A percentile compares a stretch with the other conserved stretches of the same genome.
phyloP scores from a whole-genome alignment of 2,888 invertebrate genomes.

The Eurytoma adleriae region DNA sequence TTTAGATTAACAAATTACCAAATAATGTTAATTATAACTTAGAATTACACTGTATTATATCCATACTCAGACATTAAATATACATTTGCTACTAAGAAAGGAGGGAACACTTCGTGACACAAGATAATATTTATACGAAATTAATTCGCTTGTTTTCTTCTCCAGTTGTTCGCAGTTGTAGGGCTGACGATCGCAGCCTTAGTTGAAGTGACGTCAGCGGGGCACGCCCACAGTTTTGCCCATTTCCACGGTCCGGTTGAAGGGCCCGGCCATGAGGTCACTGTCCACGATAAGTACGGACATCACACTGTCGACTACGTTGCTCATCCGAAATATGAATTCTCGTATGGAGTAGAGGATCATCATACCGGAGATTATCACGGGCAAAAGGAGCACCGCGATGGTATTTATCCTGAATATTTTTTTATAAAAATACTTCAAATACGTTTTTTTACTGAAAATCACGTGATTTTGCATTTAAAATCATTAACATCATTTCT shows the following conservation, averaged over 20 bases:
- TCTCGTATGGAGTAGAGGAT: conserved; percentile 69
- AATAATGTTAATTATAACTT: no score
- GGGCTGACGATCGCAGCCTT: conserved; percentile 63
- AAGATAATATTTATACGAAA: background rate
- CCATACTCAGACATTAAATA: no score
- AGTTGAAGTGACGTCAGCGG: conserved; percentile 65
- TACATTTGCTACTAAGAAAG: no score
- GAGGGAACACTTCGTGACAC: no score
- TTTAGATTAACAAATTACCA: no score
- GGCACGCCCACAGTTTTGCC: conserved; percentile 73
- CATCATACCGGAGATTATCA: conserved; percentile 73
- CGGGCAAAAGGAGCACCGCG: conserved; percentile 73
- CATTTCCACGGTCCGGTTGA: conserved; percentile 72
- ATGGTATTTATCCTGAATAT: conserved; percentile 62
- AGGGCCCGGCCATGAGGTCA: conserved; percentile 68
- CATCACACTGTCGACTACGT: conserved; percentile 67
- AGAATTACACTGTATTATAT: no score
- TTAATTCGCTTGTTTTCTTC: conserved; percentile 55
- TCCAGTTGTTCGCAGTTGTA: conserved; percentile 62
- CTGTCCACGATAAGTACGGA: conserved; percentile 68
- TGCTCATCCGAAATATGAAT: conserved; percentile 70
- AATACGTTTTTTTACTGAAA: no score
- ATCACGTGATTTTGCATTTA: no score
- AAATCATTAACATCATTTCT: no score
- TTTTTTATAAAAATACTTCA: no score